Evolutionary conservation across 2,113 vertebrate species (phyloP).

Genomic region (Illadopsis cleaveri): DNA sequence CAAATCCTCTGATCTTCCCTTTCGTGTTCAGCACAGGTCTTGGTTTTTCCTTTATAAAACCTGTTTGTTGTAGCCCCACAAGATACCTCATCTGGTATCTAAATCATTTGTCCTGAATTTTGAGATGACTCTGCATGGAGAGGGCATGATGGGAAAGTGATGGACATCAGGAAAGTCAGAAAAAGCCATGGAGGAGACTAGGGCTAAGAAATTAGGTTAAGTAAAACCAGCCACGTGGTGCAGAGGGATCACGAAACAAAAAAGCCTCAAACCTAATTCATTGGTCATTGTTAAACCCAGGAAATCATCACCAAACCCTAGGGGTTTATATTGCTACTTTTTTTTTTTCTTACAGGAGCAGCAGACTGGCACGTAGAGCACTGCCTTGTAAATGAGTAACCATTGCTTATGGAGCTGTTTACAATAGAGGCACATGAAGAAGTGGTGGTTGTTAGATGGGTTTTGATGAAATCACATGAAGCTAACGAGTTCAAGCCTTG

Average conservation of each 20-base stretch:
- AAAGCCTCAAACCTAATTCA: background rate
- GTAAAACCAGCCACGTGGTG: background rate
- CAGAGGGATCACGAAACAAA: background rate
- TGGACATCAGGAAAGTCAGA: background rate
- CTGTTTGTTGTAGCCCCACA: background rate
- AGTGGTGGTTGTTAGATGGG: background rate
- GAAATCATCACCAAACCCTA: background rate
- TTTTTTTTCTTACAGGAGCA: background rate
- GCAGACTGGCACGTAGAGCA: background rate
- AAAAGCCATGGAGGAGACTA: background rate
- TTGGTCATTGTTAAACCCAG: background rate
- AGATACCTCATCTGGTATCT: background rate
- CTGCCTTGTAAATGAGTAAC: conserved; percentile 24
- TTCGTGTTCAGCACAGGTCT: background rate
- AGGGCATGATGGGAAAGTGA: background rate
- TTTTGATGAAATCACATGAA: background rate
- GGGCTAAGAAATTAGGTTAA: background rate
- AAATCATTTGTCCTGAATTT: background rate
- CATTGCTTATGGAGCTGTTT: background rate
- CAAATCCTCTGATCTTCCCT: background rate
- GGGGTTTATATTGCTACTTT: background rate
- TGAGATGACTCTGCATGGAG: background rate
- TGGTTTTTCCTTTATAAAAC: background rate
- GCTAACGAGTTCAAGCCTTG: background rate
- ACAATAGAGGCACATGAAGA: background rate